phyloP scores from a whole-genome alignment of 1,140 invertebrate species.

The Neodiprion fabricii region DNA sequence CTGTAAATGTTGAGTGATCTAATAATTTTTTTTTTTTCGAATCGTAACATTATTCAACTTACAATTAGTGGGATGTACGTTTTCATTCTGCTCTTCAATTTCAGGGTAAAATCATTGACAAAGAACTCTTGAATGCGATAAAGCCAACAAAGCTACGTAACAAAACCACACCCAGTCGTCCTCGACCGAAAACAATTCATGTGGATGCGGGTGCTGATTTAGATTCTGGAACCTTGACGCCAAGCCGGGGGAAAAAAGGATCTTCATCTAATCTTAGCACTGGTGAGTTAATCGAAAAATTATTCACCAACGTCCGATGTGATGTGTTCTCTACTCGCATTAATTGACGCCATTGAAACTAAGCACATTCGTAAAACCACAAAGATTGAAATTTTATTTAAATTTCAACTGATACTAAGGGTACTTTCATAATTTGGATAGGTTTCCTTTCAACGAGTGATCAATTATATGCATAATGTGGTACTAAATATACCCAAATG shows the following conservation, averaged over 20 bases:
- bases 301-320: slow-evolving; percentile 12
- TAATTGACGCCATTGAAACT: slow-evolving; percentile 26
- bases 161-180: slow-evolving; percentile 66
- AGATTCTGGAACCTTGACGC: slow-evolving; percentile 76
- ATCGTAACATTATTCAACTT: neutral
- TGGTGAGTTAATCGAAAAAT: slow-evolving; percentile 61
- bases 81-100: slow-evolving; percentile 27
- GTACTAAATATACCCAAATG: no score
- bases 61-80: neutral
- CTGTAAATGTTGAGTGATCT: neutral
- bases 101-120: slow-evolving; percentile 79
- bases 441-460: no score
- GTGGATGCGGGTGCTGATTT: slow-evolving; percentile 81
- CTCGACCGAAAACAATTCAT: slow-evolving; percentile 86
- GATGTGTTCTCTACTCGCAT: slow-evolving; percentile 28
- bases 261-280: slow-evolving; percentile 80
- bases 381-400: no score
- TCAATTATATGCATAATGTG: no score
- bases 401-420: no score
- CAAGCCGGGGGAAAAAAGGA: slow-evolving; percentile 78
- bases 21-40: slow-evolving; percentile 23
- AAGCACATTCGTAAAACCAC: slow-evolving; percentile 20
- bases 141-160: slow-evolving; percentile 68
- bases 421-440: no score
- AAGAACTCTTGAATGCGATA: slow-evolving; percentile 72